These are phyloP conservation scores for Probaryconus sp. DNA, from an alignment of 1,140 invertebrate genomes.

Conservation along the genomic window DNA sequence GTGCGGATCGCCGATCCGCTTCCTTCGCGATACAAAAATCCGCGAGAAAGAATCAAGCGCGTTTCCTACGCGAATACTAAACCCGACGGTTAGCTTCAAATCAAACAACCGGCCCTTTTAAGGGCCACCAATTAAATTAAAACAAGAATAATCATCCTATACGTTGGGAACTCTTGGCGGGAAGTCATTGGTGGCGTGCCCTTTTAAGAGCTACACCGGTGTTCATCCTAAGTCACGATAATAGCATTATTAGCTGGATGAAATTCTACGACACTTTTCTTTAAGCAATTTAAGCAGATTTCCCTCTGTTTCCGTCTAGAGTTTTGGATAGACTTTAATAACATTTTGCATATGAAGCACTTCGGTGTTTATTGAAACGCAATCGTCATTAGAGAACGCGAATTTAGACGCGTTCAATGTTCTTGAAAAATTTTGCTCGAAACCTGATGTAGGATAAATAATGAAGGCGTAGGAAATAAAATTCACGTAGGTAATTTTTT, in stretches of 20 bases:
- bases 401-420: slow-evolving; percentile 46
- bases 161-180: too few relatives aligned
- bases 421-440: slow-evolving; percentile 43
- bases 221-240: too few relatives aligned
- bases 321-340: slow-evolving; percentile 36
- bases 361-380: slow-evolving; percentile 32
- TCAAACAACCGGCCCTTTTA: too few relatives aligned
- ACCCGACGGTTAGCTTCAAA: too few relatives aligned
- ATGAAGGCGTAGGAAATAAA: slow-evolving; percentile 54
- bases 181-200: too few relatives aligned
- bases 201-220: too few relatives aligned
- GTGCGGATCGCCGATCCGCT: too few relatives aligned
- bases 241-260: slow-evolving; percentile 27
- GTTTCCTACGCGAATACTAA: too few relatives aligned
- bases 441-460: slow-evolving; percentile 47
- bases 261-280: slow-evolving; percentile 7
- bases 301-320: slow-evolving; percentile 12
- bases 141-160: too few relatives aligned
- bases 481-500: slow-evolving; percentile 52
- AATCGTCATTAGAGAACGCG: slow-evolving; percentile 20
- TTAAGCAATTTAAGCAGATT: background rate
- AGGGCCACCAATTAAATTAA: too few relatives aligned
- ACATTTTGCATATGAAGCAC: slow-evolving; percentile 31
- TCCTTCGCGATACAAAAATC: too few relatives aligned
- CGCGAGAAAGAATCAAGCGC: too few relatives aligned